Base-by-base conservation (phyloP, 2,797 vertebrate genomes). In the Falco cherrug region DNA sequence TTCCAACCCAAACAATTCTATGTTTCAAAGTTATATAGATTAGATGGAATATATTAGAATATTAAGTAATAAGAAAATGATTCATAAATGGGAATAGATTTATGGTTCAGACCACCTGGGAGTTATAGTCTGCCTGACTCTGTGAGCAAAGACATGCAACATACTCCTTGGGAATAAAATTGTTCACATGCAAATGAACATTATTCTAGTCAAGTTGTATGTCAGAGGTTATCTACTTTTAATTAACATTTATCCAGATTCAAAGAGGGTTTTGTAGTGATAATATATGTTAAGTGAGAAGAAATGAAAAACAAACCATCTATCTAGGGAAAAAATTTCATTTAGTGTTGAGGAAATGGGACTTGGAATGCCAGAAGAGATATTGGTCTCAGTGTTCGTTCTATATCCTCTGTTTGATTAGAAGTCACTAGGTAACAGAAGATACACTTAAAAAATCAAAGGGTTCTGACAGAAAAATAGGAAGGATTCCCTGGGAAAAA, bases 181-280 rank as follows among this genome's bases (percentile, higher is more conserved):
- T 64, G 37, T 80, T 95, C 84, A 71, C 64, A 80, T 94, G 82
- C 43, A 95, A 90, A 96, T 83, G 33, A 79, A 71, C 53, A 60
- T 74, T 94, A 82, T 85, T 85, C 37, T 59, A 65, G 47, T 77
- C 45, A 89, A 83, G 39, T 41, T 80, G 31, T 65, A 81, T 73
- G 83, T 77, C 77, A 94, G 67, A 93, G 74, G 77, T 90, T 91
- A 84, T 89, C 80, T 94, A 22, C 33, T 90, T 94, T 78, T 76
- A 93, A 93, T 97, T 97, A 85, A 91, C 68, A 78, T 86, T 88
- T 86, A 70, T 54, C 31, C 48, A 51, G 24, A 51, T 92, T 97
- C 74, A 94, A 89, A 78, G 33, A 54, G 21, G 4, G 31, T 39
- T 87, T 87, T 85, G 24, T 78, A 85, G 43, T 45, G 37, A 76